Evolutionary conservation across 2,113 vertebrate genomes (phyloP).

Genomic region (Saguinus imperator): DNA sequence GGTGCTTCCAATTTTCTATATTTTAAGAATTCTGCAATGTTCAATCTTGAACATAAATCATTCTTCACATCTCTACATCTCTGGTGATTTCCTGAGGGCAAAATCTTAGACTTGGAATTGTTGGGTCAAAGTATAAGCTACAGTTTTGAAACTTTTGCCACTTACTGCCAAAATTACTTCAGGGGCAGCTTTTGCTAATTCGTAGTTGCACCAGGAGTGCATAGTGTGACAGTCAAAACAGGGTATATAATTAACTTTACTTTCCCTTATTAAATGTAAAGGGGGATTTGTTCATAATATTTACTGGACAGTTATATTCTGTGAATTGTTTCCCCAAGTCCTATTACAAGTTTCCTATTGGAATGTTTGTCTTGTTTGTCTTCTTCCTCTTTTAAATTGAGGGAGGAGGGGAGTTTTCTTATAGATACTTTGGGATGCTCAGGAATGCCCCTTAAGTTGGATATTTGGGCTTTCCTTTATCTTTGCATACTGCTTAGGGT

Average conservation of each 20-base stretch:
- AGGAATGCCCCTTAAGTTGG: background rate
- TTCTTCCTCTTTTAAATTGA: background rate
- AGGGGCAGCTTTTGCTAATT: background rate
- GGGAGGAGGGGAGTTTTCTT: background rate
- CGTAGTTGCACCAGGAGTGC: background rate
- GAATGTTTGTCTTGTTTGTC: background rate
- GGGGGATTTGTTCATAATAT: background rate
- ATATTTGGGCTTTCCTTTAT: background rate
- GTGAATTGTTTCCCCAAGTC: background rate
- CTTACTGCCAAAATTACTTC: background rate
- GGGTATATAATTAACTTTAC: background rate
- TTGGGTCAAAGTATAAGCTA: background rate
- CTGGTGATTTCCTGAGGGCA: background rate
- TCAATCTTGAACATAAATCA: background rate
- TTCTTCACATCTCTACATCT: background rate
- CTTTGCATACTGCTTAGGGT: background rate
- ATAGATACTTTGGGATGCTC: background rate
- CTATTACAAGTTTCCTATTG: background rate
- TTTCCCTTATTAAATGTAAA: background rate
- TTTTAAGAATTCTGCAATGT: background rate
- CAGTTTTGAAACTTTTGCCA: background rate
- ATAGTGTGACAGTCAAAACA: background rate
- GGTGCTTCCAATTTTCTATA: background rate
- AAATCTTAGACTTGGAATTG: background rate
- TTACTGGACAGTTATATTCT: background rate